These are phyloP conservation scores for Brachyptera risi DNA, from an alignment of 2,888 invertebrate species.

Conservation along the genomic window DNA sequence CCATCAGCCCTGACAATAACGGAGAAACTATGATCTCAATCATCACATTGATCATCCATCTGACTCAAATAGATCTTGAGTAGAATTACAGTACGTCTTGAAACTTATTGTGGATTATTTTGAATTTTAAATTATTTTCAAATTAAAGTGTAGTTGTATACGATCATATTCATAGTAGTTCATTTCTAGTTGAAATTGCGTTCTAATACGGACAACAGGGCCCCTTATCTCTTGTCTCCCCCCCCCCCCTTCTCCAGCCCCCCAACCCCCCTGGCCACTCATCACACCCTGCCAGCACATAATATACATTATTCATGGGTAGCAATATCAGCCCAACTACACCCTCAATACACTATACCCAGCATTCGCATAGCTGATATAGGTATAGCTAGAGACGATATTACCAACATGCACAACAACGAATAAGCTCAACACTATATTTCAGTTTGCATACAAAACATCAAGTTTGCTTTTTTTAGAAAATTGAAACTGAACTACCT, in stretches of 20 bases:
- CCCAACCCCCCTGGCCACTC: not conserved
- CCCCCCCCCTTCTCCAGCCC: not conserved
- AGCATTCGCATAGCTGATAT: conserved; percentile 41
- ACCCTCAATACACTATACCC: conserved; percentile 36
- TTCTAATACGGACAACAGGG: not conserved
- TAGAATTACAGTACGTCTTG: too few species aligned
- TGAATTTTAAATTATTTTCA: too few species aligned
- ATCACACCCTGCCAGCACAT: not conserved
- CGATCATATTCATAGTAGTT: not conserved
- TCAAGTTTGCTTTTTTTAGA: conserved; percentile 14
- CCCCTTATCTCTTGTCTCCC: not conserved
- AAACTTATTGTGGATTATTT: too few species aligned
- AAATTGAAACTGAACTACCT: conserved; percentile 28
- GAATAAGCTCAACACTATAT: conserved; percentile 35
- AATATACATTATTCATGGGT: conserved; percentile 45
- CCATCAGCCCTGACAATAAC: too few species aligned
- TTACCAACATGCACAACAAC: too few species aligned
- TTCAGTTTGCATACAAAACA: conserved; percentile 36
- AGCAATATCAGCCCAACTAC: conserved; percentile 43
- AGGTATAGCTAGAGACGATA: too few species aligned
- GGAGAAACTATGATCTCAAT: too few species aligned
- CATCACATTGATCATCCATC: too few species aligned
- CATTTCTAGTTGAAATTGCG: not conserved
- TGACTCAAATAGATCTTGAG: too few species aligned
- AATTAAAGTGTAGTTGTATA: too few species aligned